phyloP scores from a whole-genome alignment of 53 echinoderm and acorn worm species.

The Echinarachnius parma region DNA sequence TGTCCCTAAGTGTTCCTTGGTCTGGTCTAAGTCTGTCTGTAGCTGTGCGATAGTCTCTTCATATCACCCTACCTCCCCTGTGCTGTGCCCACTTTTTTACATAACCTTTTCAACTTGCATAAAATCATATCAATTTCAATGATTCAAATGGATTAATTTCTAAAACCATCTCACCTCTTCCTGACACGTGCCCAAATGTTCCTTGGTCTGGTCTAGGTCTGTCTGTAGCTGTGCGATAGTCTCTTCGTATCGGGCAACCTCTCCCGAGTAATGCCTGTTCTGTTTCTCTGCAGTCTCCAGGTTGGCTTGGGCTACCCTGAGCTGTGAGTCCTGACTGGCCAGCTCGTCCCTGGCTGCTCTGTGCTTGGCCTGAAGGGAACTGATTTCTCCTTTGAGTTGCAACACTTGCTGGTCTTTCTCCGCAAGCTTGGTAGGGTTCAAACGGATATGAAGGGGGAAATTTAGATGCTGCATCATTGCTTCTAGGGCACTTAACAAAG shows the following conservation, averaged over 20 bases:
- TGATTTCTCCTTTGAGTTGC: constrained; percentile 62
- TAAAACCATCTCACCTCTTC: constrained; percentile 82
- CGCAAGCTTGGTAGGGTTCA: too few species aligned
- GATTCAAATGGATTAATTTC: background rate
- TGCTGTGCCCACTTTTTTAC: constrained; percentile 66
- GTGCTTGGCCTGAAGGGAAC: constrained; percentile 59
- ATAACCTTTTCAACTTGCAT: constrained; percentile 60
- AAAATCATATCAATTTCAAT: background rate
- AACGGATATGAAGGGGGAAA: too few species aligned
- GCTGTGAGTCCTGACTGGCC: constrained; percentile 70
- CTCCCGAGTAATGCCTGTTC: constrained; percentile 70
- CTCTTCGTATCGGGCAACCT: constrained; percentile 72
- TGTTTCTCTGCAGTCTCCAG: constrained; percentile 80
- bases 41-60: constrained; percentile 74
- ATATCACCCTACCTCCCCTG: constrained; percentile 63
- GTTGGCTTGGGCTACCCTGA: constrained; percentile 71
- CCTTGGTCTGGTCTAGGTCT: constrained; percentile 73
- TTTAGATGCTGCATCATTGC: too few species aligned
- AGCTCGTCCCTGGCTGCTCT: constrained; percentile 62
- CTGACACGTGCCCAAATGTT: constrained; percentile 55
- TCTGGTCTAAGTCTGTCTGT: constrained; percentile 70
- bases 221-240: constrained; percentile 66
- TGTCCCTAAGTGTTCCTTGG: constrained; percentile 61
- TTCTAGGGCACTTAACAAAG: too few species aligned
- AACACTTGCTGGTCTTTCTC: constrained; percentile 68